Evolutionary conservation across 1,140 invertebrate genomes (phyloP).

Genomic region (Sycobia sp.): DNA sequence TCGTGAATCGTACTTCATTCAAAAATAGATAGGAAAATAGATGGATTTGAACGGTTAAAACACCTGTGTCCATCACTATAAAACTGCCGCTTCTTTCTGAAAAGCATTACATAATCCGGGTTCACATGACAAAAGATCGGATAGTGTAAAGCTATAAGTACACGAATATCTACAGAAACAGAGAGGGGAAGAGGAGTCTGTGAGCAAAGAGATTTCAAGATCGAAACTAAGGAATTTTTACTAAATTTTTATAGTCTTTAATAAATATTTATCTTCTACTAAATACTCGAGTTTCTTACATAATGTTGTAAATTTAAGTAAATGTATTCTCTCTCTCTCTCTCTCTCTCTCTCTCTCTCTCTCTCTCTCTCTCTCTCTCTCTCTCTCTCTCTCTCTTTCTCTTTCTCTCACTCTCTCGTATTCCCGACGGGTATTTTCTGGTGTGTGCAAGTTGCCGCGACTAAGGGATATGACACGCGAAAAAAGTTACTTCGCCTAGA

Average conservation of each 20-base stretch:
- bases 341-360: no score
- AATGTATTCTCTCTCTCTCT: no score
- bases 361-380: no score
- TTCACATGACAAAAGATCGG: not conserved
- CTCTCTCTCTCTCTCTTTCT: no score
- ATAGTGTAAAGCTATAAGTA: not conserved
- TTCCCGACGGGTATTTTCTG: no score
- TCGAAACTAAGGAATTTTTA: constrained; percentile 11
- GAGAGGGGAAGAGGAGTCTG: not conserved
- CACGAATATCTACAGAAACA: no score
- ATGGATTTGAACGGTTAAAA: not conserved
- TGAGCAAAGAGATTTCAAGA: constrained; percentile 5
- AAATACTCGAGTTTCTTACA: no score
- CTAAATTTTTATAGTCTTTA: not conserved
- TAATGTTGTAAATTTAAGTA: no score
- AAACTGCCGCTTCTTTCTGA: not conserved
- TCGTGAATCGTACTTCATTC: not conserved
- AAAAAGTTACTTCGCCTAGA: not conserved
- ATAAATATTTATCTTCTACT: no score
- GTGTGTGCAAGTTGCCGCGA: not conserved
- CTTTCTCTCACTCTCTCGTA: no score
- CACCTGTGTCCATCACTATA: not conserved
- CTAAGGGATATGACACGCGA: no score
- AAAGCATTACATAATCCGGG: constrained; percentile 12
- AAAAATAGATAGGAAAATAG: not conserved